Evolutionary conservation across 92 coral and sea anemone species (phyloP), one percentile per base, ranked within the genome.

Genomic region (Porites evermanni): DNA sequence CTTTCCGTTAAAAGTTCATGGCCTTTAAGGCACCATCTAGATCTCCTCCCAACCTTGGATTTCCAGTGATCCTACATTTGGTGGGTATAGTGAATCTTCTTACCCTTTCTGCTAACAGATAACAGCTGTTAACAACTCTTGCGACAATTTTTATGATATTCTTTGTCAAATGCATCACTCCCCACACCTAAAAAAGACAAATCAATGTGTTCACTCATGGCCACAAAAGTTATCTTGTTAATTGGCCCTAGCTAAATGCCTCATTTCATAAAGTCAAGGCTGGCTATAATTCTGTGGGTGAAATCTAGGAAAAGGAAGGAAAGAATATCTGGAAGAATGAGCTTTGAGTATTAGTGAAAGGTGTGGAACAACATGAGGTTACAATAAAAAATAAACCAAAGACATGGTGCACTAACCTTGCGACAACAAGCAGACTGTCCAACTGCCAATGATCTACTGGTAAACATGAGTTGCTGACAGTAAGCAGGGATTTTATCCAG

Each of bases 141-240:
- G 93, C 93, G 7, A 96, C 97, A 70, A 96, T 88, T 89, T 96
- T 96, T 73, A 96, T 92, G 54, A 92, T 87, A 38, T 86, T 89
- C 86, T 93, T 96, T 24, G 98, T 96, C 85, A 96, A 86, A 76
- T 96, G 95, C 95, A 96, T 94, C 26, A 95, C 98, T 59, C 95
- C 96, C 72, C 93, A 90, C 16, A 95, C 97, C 98, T 96, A 21
- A 70, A 86, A 61, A 8, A 53, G 20, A 17, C 52, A 74, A 38
- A 38, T 38, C 6, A 3, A 5, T 38, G 47, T 38, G 47, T 38
- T 38, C 47, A 38, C 47, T 38, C 47, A 38, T 38, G 47, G 0
- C 47, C 47, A 38, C 47, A 3, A 38, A 38, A 38, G 47, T 38
- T 38, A 38, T 38, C 47, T 3, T 38, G 47, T 38, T 38, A 38